Evolutionary conservation across 1,140 invertebrate species (phyloP), one percentile per base, ranked within the genome.

Genomic region (Rhopalosiphum maidis): DNA sequence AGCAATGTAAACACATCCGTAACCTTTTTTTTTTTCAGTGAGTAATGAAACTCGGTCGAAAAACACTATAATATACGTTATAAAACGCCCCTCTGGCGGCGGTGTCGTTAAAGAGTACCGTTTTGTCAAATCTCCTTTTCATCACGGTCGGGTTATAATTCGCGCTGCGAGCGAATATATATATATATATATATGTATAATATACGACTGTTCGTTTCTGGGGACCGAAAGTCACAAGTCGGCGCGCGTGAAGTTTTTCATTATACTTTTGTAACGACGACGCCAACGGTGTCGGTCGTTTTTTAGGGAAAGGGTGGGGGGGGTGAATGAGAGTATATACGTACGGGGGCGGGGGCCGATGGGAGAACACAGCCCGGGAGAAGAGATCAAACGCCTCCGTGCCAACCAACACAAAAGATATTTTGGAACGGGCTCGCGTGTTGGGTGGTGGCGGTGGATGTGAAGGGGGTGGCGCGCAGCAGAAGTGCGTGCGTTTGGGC

Each of bases 71-170:
- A 85, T 86, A 46, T 86, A 86, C 43, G 15, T 46, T 86, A 43
- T 85, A 86, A 86, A 86, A 86, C 41, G 85, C 41, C 85, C 41
- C 85, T 86, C 43, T n/a, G 85, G 85, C 43, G 23, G 83, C 23
- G 23, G 85, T 46, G 85, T 86, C 85, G 85, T 86, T 86, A 86
- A 86, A 86, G 85, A 46, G 85, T 86, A 87, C 86, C 43, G 86
- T 87, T 87, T 87, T 87, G 86, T 87, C 43, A 87, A 87, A 87
- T 87, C 43, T 87, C 86, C 86, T 87, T 87, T 87, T 87, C 86
- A 48, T 87, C 88, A 37, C 88, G 51, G 46, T 55, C 51, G 88
- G 37, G 88, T 37, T 51, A 55, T 90, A 90, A 90, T 90, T 90
- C 88, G 88, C 51, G 88, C 48, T 90, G 30, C 46, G 87, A 54